A percentile compares a stretch with the other conserved stretches of the same genome.
Conservation (phyloP, 2,888 invertebrate species). For the Chromoteleia sp. region DNA sequence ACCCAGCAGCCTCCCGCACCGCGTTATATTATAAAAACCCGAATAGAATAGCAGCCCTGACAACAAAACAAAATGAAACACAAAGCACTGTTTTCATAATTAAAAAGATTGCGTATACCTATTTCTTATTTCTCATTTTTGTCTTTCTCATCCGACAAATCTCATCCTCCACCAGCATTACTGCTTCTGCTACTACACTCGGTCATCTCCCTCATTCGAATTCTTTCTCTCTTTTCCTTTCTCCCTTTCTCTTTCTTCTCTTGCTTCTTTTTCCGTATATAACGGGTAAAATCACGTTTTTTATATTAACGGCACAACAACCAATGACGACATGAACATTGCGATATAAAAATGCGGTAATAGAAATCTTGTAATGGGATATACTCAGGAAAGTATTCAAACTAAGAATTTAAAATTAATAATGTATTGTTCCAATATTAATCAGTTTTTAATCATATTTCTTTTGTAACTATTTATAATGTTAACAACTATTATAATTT, state of each 20-base stretch:
- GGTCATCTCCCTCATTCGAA: conserved; percentile 48
- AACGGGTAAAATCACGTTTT: conserved; percentile 62
- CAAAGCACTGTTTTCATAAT: conserved; percentile 85
- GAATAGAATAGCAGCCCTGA: conserved; percentile 83
- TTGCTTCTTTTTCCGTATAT: conserved; percentile 35
- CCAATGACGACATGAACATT: conserved; percentile 59
- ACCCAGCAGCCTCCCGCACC: conserved; percentile 78
- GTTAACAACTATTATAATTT: no score
- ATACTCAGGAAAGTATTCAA: conserved; percentile 2
- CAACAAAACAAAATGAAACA: conserved; percentile 85
- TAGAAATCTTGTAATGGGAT: conserved; percentile 29
- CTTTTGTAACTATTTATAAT: no score
- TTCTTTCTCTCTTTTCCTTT: conserved; percentile 30
- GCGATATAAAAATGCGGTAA: conserved; percentile 51
- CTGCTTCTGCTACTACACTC: conserved; percentile 49
- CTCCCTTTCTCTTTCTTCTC: conserved; percentile 19
- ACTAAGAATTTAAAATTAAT: conserved; percentile 44
- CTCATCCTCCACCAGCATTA: conserved; percentile 56
- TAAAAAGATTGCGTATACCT: conserved; percentile 84
- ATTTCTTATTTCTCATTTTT: conserved; percentile 72
- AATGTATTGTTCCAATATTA: conserved; percentile 17
- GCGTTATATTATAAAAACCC: conserved; percentile 82
- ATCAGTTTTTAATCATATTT: no score
- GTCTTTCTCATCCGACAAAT: conserved; percentile 67
- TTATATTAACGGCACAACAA: conserved; percentile 60